Evolutionary conservation across 2,113 vertebrate genomes (phyloP), one percentile per base, ranked within the genome.

Genomic region (Calyptomena viridis): DNA sequence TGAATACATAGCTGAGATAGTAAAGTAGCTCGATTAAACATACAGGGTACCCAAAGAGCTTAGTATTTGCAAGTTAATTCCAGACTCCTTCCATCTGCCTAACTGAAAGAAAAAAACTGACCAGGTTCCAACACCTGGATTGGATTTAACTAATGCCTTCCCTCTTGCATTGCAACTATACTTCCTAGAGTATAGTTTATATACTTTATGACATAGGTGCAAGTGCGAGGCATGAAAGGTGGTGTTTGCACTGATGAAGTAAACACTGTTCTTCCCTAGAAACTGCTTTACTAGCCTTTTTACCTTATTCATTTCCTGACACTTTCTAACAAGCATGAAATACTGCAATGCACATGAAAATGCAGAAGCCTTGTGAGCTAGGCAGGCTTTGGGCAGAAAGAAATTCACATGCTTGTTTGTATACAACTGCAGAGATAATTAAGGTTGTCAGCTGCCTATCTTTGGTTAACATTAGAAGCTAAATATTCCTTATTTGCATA

Each of bases 41-140:
- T 3, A 71, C 14, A 86, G 55, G 9, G 24, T 69, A 77, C 19
- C 55, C 18, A 5, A 79, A 62, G 19, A 93, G 14, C 59, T 67
- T 15, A 35, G 52, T 12, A 84, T 94, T 68, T 89, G 52, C 73
- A 93, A 93, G 86, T 89, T 80, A 95, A 23, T 87, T 87, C 68
- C 68, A 92, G 62, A 47, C 86, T 72, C 47, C 37, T 89, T 84
- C 86, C 86, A 97, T 83, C 91, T 94, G 93, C 68, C 52, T 59
- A 77, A 84, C 49, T 55, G 27, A 71, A 76, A 83, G 56, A 60
- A 84, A 72, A 77, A 56, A 55, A 18, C 9, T 89, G 72, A 64
- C 30, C 64, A 39, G 56, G 11, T 67, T 93, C 86, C 83, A 95
- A 75, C 59, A 96, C 50, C 80, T 94, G 86, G 56, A 93, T 1